Base-by-base conservation (phyloP, 2,888 invertebrate species). In the Melinaea marsaeus region DNA sequence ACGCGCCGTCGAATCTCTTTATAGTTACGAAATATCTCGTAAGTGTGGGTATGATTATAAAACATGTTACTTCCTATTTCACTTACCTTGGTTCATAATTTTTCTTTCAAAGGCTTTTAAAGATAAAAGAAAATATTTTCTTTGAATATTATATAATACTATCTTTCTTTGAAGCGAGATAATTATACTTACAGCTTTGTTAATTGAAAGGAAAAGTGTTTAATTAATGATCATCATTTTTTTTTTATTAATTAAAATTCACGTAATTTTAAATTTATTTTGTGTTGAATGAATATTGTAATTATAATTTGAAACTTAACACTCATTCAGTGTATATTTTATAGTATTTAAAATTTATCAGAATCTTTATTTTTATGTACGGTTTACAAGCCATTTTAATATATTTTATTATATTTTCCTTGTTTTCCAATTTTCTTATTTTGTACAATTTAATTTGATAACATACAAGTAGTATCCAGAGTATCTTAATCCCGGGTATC, bases 1-100 rank as follows among this genome's bases (percentile, higher is more conserved):
- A 83, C 80, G 79, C 76, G 69, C 77, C 79, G 82, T 84, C 83
- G 73, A 67, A 74, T 83, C 79, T 72, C 72, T 77, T 81, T 82
- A 84, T 83, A 78, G 68, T 76, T 80, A 80, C 79, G 71, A 72
- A 65, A 66, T 64, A 67, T 69, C 69, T 70, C 68, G 69, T 72
- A 74, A 69, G 64, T 69, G 66, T 66, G 63, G 62, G 63, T 59
- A 61, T 54, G 58, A 22, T 48, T 67, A 64, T 69, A 65, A 66
- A 70, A 72, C 69, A 67, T 70, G 57, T 61, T 70, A 59, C 58
- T 65, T 64, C 57, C 59, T 69, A 69, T 69, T 72, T 69, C 66
- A 61, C 48, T 61, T 62, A 64, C 62, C 57, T 65, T 7, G 64
- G 64, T 60, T 62, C 55, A 64, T 67, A 69, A 71, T 68, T 71